Evolutionary conservation across 2,113 vertebrate genomes (phyloP).

Genomic region (Cololabis saira): DNA sequence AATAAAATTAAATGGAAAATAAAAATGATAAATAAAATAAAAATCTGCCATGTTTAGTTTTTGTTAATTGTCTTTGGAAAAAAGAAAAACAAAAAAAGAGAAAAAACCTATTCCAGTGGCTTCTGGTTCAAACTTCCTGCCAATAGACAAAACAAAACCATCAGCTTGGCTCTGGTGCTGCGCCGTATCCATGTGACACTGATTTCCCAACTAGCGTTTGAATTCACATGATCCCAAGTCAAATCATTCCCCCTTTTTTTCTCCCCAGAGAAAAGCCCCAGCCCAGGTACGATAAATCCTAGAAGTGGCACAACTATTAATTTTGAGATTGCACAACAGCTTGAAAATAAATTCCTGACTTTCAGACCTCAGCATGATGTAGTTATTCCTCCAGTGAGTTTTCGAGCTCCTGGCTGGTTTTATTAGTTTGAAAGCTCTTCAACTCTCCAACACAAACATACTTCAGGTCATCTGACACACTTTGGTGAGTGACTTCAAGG

Average conservation of each 20-base stretch:
- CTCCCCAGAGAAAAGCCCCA: background rate
- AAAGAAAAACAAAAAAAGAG: background rate
- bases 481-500: background rate
- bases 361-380: background rate
- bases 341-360: conserved; percentile 1
- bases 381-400: background rate
- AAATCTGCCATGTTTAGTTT: background rate
- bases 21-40: background rate
- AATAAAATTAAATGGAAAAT: background rate
- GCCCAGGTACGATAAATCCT: background rate
- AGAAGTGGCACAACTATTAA: conserved; percentile 1
- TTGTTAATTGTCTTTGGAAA: background rate
- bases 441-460: conserved; percentile 6
- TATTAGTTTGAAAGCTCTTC: background rate
- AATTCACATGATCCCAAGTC: conserved; percentile 31
- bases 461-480: conserved; percentile 15
- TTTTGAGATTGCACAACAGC: background rate
- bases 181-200: conserved; percentile 11
- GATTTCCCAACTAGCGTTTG: conserved; percentile 20
- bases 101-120: background rate
- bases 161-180: conserved; percentile 9
- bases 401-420: conserved; percentile 2
- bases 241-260: background rate
- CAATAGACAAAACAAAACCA: conserved; percentile 15
- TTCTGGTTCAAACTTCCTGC: conserved; percentile 16